Conservation (phyloP, 2,113 vertebrate genomes). For the Oreochromis aureus region DNA sequence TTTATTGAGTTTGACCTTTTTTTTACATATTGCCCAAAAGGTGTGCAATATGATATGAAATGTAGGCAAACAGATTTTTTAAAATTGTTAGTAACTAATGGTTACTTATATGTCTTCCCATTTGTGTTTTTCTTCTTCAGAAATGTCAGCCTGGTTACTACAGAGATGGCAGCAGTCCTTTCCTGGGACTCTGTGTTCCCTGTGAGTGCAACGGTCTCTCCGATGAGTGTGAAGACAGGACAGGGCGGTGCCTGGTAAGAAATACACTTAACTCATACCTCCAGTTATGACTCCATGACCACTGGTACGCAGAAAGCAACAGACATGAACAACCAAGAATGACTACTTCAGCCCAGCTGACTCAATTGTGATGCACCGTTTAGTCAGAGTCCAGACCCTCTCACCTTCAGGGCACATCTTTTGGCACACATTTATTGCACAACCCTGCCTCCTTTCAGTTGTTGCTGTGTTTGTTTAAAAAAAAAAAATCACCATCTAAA, state of each 20-base stretch:
- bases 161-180: slow-evolving; percentile 66
- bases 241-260: slow-evolving; percentile 88
- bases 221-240: slow-evolving; percentile 78
- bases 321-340: not conserved
- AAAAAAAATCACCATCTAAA: not conserved
- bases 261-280: not conserved
- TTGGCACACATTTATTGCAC: not conserved
- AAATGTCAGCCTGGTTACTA: slow-evolving; percentile 84
- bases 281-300: not conserved
- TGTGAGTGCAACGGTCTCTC: slow-evolving; percentile 87
- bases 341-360: not conserved
- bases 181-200: slow-evolving; percentile 76
- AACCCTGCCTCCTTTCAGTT: not conserved
- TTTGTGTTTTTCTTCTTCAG: slow-evolving; percentile 59
- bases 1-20: not conserved
- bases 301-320: not conserved
- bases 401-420: not conserved
- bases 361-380: not conserved
- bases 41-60: not conserved
- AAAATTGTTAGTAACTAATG: not conserved
- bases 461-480: not conserved
- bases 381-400: slow-evolving; percentile 9
- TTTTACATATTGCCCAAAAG: not conserved
- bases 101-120: not conserved
- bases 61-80: not conserved